phyloP scores from a whole-genome alignment of 2,888 invertebrate species.

The Drosophila austrosaltans region DNA sequence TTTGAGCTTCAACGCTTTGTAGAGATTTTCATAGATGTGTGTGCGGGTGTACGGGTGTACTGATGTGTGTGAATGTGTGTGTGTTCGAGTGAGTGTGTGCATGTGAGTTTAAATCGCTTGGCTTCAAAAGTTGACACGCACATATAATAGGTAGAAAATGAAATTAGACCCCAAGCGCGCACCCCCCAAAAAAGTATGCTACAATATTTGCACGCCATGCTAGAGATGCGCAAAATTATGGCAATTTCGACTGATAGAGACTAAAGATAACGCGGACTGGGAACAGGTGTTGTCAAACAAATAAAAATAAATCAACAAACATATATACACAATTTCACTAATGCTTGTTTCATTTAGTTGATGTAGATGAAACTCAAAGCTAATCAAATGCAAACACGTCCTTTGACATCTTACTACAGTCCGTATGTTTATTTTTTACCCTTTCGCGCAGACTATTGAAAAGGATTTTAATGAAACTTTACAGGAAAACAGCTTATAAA shows the following conservation, averaged over 20 bases:
- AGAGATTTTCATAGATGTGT: slow-evolving; percentile 22
- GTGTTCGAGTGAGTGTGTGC: slow-evolving; percentile 19
- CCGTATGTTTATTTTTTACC: neutral
- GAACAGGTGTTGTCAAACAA: neutral
- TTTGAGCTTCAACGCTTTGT: slow-evolving; percentile 35
- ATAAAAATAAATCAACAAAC: neutral
- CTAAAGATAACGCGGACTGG: neutral
- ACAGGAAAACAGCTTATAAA: no score
- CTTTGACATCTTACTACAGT: neutral
- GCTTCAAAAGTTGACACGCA: slow-evolving; percentile 76
- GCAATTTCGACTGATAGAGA: neutral
- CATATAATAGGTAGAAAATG: slow-evolving; percentile 70
- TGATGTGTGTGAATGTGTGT: slow-evolving; percentile 18
- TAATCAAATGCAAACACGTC: neutral
- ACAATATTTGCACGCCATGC: slow-evolving; percentile 63
- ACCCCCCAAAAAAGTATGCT: slow-evolving; percentile 62
- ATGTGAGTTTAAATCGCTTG: slow-evolving; percentile 59
- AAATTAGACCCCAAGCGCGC: slow-evolving; percentile 64
- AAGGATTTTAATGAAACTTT: neutral
- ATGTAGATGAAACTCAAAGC: neutral
- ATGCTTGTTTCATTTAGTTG: neutral
- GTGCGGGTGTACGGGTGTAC: slow-evolving; percentile 11
- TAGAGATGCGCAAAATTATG: slow-evolving; percentile 2
- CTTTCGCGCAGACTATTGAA: no score
- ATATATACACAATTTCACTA: no score